Conservation (phyloP, 2,797 vertebrate species). For the Delichon dasypus region DNA sequence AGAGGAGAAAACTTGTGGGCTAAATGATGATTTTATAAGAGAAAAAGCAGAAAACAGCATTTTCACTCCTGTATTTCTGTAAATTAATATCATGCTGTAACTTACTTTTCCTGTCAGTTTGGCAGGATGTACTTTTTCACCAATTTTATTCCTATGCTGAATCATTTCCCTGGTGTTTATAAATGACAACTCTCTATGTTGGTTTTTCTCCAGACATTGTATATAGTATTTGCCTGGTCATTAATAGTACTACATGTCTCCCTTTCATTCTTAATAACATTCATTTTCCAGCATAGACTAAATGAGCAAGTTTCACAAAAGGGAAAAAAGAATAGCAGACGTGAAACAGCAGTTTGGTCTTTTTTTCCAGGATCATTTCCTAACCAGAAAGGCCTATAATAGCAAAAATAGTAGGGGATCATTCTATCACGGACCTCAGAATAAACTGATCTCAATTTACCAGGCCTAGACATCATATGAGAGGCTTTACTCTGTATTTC, state of each 20-base stretch:
- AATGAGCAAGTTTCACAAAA: neutral
- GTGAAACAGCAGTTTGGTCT: neutral
- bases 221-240: neutral
- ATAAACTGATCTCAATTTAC: neutral
- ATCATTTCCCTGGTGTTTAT: constrained; percentile 9
- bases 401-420: neutral
- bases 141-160: neutral
- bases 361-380: neutral
- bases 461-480: neutral
- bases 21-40: neutral
- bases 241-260: neutral
- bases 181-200: neutral
- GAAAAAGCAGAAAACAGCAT: neutral
- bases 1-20: neutral
- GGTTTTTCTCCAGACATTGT: neutral
- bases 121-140: constrained; percentile 29
- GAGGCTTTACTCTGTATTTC: neutral
- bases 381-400: neutral
- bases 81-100: neutral
- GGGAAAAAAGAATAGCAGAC: neutral
- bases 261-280: neutral
- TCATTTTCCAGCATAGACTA: neutral
- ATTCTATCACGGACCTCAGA: neutral
- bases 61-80: neutral
- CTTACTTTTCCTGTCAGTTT: neutral